A percentile compares a stretch with the other conserved stretches of the same genome.
These are phyloP conservation scores for Nasua narica DNA, from an alignment of 2,797 vertebrate genomes.

Conservation along the genomic window DNA sequence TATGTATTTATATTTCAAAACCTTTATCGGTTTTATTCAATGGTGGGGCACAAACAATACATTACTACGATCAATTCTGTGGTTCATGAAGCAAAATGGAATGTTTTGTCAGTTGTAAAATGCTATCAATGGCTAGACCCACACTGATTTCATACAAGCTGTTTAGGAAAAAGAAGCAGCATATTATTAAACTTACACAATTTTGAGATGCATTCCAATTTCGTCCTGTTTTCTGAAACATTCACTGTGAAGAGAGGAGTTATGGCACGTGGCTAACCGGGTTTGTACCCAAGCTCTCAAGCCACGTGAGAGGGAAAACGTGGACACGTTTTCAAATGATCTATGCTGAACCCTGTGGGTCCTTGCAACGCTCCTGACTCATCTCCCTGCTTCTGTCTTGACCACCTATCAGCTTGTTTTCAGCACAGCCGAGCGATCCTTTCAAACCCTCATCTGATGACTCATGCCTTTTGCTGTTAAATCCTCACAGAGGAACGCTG, in stretches of 20 bases:
- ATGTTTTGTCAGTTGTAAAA: conserved; percentile 28
- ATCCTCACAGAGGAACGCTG: neutral
- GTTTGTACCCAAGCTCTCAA: fast-evolving
- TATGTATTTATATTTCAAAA: neutral
- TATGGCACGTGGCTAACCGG: neutral
- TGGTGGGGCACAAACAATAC: neutral
- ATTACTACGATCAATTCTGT: neutral
- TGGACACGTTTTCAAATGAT: neutral
- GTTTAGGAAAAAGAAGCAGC: neutral
- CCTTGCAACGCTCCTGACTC: neutral
- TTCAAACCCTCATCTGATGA: neutral
- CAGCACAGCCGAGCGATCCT: neutral
- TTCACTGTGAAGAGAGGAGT: neutral
- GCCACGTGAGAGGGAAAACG: neutral
- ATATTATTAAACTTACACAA: neutral
- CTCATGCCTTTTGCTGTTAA: neutral
- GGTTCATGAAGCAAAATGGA: conserved; percentile 12
- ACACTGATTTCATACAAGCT: neutral
- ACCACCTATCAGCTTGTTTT: neutral
- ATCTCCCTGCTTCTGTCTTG: neutral
- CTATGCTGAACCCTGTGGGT: neutral
- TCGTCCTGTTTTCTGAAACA: neutral
- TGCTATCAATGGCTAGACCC: neutral
- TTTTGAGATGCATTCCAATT: neutral
- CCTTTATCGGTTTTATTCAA: conserved; percentile 8